Evolutionary conservation across 2,113 vertebrate genomes (phyloP).

Genomic region (Dipodomys ordii): DNA sequence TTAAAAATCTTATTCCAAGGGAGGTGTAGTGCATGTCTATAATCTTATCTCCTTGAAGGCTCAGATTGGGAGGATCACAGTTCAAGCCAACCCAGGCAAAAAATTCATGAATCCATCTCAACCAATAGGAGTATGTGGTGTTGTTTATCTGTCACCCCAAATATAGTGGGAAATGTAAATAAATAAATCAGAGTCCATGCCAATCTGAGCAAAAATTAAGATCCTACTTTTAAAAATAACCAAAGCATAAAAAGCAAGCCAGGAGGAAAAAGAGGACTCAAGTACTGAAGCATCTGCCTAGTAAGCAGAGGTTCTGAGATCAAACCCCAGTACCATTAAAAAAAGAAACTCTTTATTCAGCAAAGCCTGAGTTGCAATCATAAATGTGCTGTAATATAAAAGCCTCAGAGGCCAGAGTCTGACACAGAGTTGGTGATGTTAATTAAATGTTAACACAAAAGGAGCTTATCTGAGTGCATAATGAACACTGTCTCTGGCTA

Average conservation of each 20-base stretch:
- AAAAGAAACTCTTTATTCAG: neutral
- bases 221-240: too few relatives aligned
- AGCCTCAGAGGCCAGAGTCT: neutral
- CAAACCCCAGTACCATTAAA: neutral
- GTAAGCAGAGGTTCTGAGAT: neutral
- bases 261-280: too few relatives aligned
- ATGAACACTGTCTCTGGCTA: conserved; percentile 6
- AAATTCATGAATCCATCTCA: too few relatives aligned
- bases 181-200: too few relatives aligned
- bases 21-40: neutral
- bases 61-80: too few relatives aligned
- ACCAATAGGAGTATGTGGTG: too few relatives aligned
- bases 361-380: neutral
- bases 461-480: neutral
- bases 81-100: too few relatives aligned
- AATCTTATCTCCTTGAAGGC: neutral
- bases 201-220: too few relatives aligned
- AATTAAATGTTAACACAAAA: conserved; percentile 59
- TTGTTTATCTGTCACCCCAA: too few relatives aligned
- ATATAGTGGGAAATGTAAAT: too few relatives aligned
- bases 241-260: too few relatives aligned
- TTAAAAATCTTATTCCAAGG: neutral
- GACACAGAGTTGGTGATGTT: neutral
- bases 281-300: too few relatives aligned
- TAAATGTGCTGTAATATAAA: neutral